Conservation (phyloP, 2,797 vertebrate genomes). For the Podarcis siculus region DNA sequence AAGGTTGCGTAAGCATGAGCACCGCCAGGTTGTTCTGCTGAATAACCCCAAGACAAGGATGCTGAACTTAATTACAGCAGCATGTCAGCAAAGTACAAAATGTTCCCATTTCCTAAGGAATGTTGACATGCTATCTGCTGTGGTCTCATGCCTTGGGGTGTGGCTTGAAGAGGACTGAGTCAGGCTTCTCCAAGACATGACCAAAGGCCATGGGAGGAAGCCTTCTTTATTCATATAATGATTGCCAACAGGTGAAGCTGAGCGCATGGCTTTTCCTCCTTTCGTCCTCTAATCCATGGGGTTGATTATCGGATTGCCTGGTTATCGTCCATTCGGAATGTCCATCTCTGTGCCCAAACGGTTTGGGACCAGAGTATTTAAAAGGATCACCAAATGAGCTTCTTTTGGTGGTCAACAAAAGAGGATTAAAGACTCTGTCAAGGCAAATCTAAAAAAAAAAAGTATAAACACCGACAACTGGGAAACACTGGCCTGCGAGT, state of each 20-base stretch:
- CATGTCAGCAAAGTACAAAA: accelerated
- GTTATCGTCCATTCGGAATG: background rate
- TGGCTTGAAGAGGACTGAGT: slow-evolving; percentile 19
- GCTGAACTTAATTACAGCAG: background rate
- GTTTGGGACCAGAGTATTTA: too few relatives aligned
- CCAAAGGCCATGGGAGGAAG: background rate
- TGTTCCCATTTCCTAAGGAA: slow-evolving; percentile 19
- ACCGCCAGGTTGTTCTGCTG: background rate
- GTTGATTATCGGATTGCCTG: too few relatives aligned
- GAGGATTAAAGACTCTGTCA: too few relatives aligned
- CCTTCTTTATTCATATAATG: background rate
- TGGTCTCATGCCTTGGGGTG: background rate
- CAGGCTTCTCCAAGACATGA: accelerated
- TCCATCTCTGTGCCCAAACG: too few relatives aligned
- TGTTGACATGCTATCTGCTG: background rate
- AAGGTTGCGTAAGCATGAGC: background rate
- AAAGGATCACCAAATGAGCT: background rate
- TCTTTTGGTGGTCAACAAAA: too few relatives aligned
- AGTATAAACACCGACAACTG: too few relatives aligned
- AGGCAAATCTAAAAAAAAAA: too few relatives aligned
- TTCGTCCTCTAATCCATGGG: background rate
- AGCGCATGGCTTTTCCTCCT: background rate
- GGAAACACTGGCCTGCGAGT: too few relatives aligned
- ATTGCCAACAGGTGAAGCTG: background rate
- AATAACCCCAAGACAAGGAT: slow-evolving; percentile 15